Evolutionary conservation across 1,140 invertebrate genomes (phyloP), one percentile per base, ranked within the genome.

Genomic region (Capitella teleta): DNA sequence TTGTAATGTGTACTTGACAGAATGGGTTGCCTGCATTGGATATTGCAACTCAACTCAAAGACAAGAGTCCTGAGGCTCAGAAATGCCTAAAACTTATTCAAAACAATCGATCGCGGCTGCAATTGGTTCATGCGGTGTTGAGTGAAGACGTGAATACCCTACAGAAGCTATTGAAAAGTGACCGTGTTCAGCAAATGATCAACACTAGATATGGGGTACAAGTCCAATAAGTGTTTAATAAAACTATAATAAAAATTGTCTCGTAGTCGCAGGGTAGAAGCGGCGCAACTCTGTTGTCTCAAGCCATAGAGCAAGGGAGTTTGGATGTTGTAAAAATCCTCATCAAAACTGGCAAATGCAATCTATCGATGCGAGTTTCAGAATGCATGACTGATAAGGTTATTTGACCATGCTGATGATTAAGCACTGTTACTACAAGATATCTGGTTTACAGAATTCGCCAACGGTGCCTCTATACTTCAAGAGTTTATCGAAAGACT

Each of bases 391-490:
- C 32, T 34, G 10, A 34, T 16, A 16, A 34, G 32, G 10, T 34
- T 34, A 12, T 12, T 34, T 34, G 32, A 34, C 10, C 16, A 34
- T 34, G 10, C 10, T 12, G 10, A 34, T 34, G 16, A 16, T 12
- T 16, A 12, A 12, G 10, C 32, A 34, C 32, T 34, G 16, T 34
- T 34, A 12, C 32, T 12, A 34, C 16, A 34, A 12, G 32, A 41
- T 19, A n/a, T 19, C 12, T 41, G 19, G 8, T 41, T 10, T 19
- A 14, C 42, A 44, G 42, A 24, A 21, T 25, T 18, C 8, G 21
- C 19, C 21, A 5, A 44, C 63, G 8, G 56, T 62, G n/a, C 63
- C 63, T 16, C 52, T 65, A 48, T 62, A 61, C 43, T 57, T 59
- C 32, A 61, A 61, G 40, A 52, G 57, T 49, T 49, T 65, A 21